Evolutionary conservation across 2,888 invertebrate genomes (phyloP).

Genomic region (Lasioglossum lativentre): DNA sequence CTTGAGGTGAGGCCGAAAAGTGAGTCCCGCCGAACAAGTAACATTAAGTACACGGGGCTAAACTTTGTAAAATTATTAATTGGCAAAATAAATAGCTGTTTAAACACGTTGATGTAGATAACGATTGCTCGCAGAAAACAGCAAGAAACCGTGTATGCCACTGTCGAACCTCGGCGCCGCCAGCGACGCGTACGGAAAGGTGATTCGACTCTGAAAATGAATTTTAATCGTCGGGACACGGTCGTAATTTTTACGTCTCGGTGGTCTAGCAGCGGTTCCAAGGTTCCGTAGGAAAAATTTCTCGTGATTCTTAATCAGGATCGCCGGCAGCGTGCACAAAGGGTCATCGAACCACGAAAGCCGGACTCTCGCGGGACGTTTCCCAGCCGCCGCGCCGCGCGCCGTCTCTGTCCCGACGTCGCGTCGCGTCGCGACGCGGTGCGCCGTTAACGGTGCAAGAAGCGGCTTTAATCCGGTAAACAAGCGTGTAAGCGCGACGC

Average conservation of each 20-base stretch:
- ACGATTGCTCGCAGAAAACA: neutral
- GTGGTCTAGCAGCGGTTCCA: neutral
- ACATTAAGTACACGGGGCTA: too few species aligned
- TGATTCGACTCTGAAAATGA: conserved; percentile 9
- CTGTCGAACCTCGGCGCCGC: neutral
- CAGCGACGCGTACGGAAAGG: neutral
- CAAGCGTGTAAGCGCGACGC: conserved; percentile 32
- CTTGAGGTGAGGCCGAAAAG: too few species aligned
- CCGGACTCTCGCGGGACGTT: neutral
- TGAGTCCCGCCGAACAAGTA: too few species aligned
- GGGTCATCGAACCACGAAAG: conserved; percentile 13
- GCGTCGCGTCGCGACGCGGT: neutral
- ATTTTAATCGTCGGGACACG: neutral
- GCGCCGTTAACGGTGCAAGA: neutral
- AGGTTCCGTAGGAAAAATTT: neutral
- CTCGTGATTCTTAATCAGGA: neutral
- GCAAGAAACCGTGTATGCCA: neutral
- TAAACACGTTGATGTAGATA: neutral
- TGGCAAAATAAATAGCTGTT: neutral
- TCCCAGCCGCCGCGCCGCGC: neutral
- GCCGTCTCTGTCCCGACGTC: neutral
- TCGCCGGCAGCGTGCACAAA: neutral
- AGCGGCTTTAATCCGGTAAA: conserved; percentile 32
- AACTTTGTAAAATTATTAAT: neutral
- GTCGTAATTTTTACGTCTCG: neutral